These are phyloP conservation scores for Spilarctia lutea DNA, from an alignment of 2,888 invertebrate genomes.

Conservation along the genomic window DNA sequence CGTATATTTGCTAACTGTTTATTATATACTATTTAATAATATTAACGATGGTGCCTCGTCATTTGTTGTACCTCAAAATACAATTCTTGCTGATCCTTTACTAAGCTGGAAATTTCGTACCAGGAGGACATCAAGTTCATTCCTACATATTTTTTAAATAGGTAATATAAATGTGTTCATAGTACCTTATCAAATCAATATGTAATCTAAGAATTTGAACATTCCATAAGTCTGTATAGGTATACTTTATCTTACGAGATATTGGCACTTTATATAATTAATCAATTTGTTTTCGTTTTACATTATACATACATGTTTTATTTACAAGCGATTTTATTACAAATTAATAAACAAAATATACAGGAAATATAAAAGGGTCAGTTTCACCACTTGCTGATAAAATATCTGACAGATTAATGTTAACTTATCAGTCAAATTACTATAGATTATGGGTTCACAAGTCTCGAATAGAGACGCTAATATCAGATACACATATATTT, in stretches of 20 bases:
- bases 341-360: neutral
- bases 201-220: neutral
- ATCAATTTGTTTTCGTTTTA: constrained; percentile 35
- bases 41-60: too few relatives aligned
- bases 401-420: too few relatives aligned
- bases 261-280: constrained; percentile 60
- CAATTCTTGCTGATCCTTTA: too few relatives aligned
- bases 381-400: too few relatives aligned
- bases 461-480: too few relatives aligned
- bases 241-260: constrained; percentile 32
- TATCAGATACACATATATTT: too few relatives aligned
- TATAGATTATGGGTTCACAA: too few relatives aligned
- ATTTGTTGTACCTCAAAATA: too few relatives aligned
- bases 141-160: neutral
- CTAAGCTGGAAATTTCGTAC: too few relatives aligned
- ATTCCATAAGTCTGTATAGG: constrained; percentile 5
- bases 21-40: neutral
- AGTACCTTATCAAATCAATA: constrained; percentile 14
- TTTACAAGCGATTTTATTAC: constrained; percentile 39
- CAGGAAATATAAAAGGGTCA: neutral
- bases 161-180: constrained; percentile 3
- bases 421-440: too few relatives aligned
- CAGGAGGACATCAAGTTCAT: too few relatives aligned
- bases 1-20: neutral
- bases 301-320: constrained; percentile 27